Conservation (phyloP, 2,888 invertebrate genomes). For the Lumbricus terrestris region DNA sequence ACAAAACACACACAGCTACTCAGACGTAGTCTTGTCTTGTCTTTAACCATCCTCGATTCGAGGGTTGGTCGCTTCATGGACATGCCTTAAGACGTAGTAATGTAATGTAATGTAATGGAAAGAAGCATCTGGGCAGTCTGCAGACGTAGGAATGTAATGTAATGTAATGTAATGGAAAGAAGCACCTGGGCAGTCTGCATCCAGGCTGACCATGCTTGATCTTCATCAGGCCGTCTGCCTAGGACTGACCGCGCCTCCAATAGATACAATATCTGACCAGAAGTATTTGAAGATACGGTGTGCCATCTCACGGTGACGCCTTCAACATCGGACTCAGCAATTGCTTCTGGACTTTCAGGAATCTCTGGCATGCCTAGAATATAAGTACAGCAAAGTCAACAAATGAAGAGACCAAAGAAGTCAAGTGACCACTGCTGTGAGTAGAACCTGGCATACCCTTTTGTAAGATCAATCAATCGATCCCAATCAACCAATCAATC, state of each 20-base stretch:
- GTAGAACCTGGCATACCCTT: not conserved
- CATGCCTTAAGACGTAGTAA: too few relatives aligned
- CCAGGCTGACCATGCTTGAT: constrained; percentile 31
- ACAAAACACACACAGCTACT: not conserved
- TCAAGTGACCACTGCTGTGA: not conserved
- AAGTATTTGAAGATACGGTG: constrained; percentile 6
- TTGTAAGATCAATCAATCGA: not conserved
- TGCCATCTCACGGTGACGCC: constrained; percentile 30
- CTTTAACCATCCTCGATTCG: too few relatives aligned
- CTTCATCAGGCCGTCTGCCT: constrained; percentile 24
- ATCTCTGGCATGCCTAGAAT: constrained; percentile 32
- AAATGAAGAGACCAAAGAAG: not conserved
- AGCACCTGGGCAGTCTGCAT: constrained; percentile 32
- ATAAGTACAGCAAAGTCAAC: not conserved
- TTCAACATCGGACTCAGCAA: constrained; percentile 12
- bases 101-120: not conserved
- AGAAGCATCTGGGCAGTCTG: too few relatives aligned
- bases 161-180: not conserved
- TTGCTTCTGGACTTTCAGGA: constrained; percentile 18
- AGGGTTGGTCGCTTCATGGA: too few relatives aligned
- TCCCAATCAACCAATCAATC: too few relatives aligned
- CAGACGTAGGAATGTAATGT: not conserved
- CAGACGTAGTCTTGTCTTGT: too few relatives aligned
- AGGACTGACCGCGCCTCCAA: constrained; percentile 30
- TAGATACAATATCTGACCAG: constrained; percentile 28